Base-by-base conservation (phyloP, 2,888 invertebrate species). In the Microchrysa polita region DNA sequence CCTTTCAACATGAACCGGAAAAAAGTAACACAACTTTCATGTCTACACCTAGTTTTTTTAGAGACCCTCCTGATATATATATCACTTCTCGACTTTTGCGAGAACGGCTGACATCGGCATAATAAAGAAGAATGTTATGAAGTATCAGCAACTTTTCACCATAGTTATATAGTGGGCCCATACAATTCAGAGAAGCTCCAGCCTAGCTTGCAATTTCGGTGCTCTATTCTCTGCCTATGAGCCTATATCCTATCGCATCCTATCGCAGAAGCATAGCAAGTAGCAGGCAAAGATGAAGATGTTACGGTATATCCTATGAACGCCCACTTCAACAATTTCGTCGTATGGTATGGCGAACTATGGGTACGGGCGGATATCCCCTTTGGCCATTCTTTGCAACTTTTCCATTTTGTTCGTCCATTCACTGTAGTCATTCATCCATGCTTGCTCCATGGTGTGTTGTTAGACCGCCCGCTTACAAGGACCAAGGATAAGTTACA, bases 131-230 rank as follows among this genome's bases (percentile, higher is more conserved):
- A 69, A 69, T 69, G 69, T 55, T 57, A 2, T 42, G 34, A 69
- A 69, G 69, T 69, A 69, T 69, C 69, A 69, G 69, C 69, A 69
- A 57, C 57, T 69, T 69, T 69, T 42, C 40, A 53, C 67, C 67
- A 27, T n/a, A n/a, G n/a, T n/a, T n/a, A n/a, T n/a, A 42, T 48
- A 34, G 27, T 34, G n/a, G n/a, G n/a, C n/a, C n/a, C n/a, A n/a
- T n/a, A n/a, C n/a, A n/a, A n/a, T n/a, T n/a, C n/a, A n/a, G n/a
- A n/a, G n/a, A n/a, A n/a, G 27, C 27, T 34, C n/a, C 27, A 34
- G 27, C 27, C 7, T 7, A 34, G 27, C 27, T 34, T 34, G n/a
- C n/a, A n/a, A n/a, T n/a, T n/a, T n/a, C n/a, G 7, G 27, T 34
- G 27, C 27, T 53, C 27, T n/a, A n/a, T n/a, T n/a, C n/a, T n/a